Percentiles rank a stretch among this genome's conserved stretches.
Conservation (phyloP, 2,113 vertebrate species). For the Chroicocephalus ridibundus region DNA sequence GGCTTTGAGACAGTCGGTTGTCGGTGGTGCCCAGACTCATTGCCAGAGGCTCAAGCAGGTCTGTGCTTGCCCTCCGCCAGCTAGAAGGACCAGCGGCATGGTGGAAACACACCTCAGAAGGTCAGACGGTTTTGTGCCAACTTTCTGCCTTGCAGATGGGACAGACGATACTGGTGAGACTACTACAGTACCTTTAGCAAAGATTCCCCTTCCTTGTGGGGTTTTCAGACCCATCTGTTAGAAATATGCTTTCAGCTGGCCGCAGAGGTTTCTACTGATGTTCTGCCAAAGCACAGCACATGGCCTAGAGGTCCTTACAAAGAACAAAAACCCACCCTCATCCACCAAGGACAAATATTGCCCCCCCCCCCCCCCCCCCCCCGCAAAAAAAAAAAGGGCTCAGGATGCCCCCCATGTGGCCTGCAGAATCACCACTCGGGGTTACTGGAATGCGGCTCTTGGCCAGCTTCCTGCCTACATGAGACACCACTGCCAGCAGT, state of each 20-base stretch:
- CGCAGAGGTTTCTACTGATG: conserved; percentile 51
- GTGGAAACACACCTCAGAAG: background rate
- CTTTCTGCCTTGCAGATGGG: background rate
- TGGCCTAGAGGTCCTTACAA: conserved; percentile 40
- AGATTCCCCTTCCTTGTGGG: conserved; percentile 4
- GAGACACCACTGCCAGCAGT: background rate
- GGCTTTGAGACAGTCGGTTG: background rate
- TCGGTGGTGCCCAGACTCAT: background rate
- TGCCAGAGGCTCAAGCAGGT: background rate
- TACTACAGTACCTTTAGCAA: background rate
- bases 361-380: too few relatives aligned
- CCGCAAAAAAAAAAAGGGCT: background rate
- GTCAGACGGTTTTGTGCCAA: background rate
- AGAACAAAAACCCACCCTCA: conserved; percentile 55
- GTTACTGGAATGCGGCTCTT: background rate
- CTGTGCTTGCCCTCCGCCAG: background rate
- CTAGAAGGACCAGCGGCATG: background rate
- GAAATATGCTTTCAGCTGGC: conserved; percentile 34
- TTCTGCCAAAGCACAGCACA: conserved; percentile 52
- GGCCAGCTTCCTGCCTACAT: background rate
- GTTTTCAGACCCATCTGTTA: conserved; percentile 59
- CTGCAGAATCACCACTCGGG: background rate
- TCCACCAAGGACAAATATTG: conserved; percentile 11
- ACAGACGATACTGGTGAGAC: background rate
- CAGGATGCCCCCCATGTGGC: background rate